Evolutionary conservation across 2,888 invertebrate species (phyloP).

Genomic region (Aradus depressus): DNA sequence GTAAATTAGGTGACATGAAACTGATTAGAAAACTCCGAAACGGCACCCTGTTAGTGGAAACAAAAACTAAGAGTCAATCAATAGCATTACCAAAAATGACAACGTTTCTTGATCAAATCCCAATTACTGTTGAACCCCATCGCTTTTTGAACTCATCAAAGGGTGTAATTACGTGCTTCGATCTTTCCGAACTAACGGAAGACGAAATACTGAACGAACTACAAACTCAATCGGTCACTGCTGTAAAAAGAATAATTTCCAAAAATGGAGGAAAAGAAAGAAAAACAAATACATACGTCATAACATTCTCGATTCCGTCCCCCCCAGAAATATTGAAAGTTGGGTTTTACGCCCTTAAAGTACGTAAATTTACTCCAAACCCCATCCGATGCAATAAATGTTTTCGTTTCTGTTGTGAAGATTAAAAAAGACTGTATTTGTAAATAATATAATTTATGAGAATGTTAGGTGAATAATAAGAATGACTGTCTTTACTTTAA

Average conservation of each 20-base stretch:
- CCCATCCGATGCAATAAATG: constrained; percentile 6
- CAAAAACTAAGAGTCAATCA: neutral
- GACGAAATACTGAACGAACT: neutral
- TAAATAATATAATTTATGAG: no score
- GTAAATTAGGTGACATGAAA: neutral
- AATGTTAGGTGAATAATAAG: no score
- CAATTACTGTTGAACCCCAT: neutral
- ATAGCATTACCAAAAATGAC: neutral
- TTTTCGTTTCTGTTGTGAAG: no score
- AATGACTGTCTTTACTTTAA: no score
- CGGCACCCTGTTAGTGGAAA: neutral
- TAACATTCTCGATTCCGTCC: neutral
- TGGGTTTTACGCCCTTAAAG: neutral
- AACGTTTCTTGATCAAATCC: neutral
- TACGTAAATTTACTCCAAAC: neutral
- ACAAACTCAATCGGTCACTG: neutral
- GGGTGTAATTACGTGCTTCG: neutral
- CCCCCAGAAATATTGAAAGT: neutral
- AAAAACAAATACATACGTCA: no score
- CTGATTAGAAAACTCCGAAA: neutral
- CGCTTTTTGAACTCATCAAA: neutral
- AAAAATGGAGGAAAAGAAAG: neutral
- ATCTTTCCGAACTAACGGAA: neutral
- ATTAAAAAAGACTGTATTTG: no score
- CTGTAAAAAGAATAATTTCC: neutral